phyloP scores from a whole-genome alignment of 1,140 invertebrate species.

The Cylas formicarius region DNA sequence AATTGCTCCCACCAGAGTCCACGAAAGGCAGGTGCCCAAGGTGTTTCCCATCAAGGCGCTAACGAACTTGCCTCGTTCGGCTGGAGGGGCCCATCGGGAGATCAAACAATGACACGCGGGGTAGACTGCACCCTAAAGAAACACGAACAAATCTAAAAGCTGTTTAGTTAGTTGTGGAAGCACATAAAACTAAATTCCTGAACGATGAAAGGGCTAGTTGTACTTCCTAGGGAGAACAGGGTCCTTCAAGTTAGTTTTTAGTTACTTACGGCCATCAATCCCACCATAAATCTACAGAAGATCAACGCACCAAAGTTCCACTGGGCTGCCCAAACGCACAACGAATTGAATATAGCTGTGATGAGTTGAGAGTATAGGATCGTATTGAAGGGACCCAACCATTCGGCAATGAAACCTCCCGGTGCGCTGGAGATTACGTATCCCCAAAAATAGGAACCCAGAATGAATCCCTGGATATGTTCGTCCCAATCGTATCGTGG shows the following conservation, averaged over 20 bases:
- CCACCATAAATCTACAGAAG: conserved; percentile 55
- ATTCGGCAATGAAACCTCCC: conserved; percentile 39
- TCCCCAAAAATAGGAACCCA: conserved; percentile 64
- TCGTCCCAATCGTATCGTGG: conserved; percentile 52
- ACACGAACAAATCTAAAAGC: not conserved
- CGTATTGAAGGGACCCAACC: conserved; percentile 49
- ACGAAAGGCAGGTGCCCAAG: conserved; percentile 71
- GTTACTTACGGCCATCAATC: conserved; percentile 54
- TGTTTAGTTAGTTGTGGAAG: not conserved
- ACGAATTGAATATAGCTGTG: conserved; percentile 60
- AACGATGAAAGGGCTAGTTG: not conserved
- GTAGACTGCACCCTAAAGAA: conserved; percentile 59
- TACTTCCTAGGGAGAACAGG: conserved; percentile 27
- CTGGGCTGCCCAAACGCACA: conserved; percentile 57
- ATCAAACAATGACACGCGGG: conserved; percentile 64
- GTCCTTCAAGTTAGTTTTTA: not conserved
- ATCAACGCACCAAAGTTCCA: conserved; percentile 56
- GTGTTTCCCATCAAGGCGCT: conserved; percentile 67
- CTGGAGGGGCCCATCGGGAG: conserved; percentile 67
- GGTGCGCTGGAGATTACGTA: conserved; percentile 37
- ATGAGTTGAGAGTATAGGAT: conserved; percentile 61
- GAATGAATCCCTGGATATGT: conserved; percentile 54
- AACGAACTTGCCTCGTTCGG: conserved; percentile 69
- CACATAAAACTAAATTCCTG: not conserved
- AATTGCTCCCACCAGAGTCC: conserved; percentile 59